Conservation (phyloP, 2,888 invertebrate genomes). For the Euzophera pinguis region DNA sequence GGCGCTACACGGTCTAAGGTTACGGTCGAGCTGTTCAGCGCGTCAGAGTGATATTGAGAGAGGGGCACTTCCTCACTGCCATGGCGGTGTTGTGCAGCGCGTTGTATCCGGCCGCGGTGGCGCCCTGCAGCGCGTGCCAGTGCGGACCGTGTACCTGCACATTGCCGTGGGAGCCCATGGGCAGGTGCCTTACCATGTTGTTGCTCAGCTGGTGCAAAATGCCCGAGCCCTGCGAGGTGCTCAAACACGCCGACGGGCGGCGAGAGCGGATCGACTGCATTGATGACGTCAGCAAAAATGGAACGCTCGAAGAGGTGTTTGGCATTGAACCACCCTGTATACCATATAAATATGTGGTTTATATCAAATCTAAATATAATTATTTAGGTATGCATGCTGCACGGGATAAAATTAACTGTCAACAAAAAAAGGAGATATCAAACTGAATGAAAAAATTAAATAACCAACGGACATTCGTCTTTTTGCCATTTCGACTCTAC, state of each 20-base stretch:
- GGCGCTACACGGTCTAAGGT: slow-evolving; percentile 11
- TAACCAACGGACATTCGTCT: too few relatives aligned
- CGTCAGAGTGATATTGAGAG: slow-evolving; percentile 86
- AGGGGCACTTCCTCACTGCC: slow-evolving; percentile 87
- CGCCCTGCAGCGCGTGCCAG: slow-evolving; percentile 74
- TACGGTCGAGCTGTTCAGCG: slow-evolving; percentile 46
- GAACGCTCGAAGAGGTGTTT: slow-evolving; percentile 93
- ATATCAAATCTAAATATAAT: neutral
- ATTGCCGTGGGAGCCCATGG: slow-evolving; percentile 82
- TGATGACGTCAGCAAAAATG: slow-evolving; percentile 86
- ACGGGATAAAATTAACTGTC: neutral
- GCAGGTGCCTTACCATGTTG: slow-evolving; percentile 95
- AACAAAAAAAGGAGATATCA: neutral
- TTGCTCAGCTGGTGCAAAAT: slow-evolving; percentile 93
- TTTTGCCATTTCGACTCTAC: too few relatives aligned
- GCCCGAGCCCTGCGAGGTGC: slow-evolving; percentile 86
- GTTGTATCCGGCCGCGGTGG: slow-evolving; percentile 76
- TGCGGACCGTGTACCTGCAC: slow-evolving; percentile 63
- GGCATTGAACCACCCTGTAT: slow-evolving; percentile 92
- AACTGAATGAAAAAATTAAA: too few relatives aligned
- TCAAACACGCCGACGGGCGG: slow-evolving; percentile 83
- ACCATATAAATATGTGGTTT: neutral
- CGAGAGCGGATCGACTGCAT: slow-evolving; percentile 84
- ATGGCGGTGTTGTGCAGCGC: slow-evolving; percentile 73
- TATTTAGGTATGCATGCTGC: neutral